Evolutionary conservation across 1,140 invertebrate species (phyloP).

Genomic region (Nebria ingens): DNA sequence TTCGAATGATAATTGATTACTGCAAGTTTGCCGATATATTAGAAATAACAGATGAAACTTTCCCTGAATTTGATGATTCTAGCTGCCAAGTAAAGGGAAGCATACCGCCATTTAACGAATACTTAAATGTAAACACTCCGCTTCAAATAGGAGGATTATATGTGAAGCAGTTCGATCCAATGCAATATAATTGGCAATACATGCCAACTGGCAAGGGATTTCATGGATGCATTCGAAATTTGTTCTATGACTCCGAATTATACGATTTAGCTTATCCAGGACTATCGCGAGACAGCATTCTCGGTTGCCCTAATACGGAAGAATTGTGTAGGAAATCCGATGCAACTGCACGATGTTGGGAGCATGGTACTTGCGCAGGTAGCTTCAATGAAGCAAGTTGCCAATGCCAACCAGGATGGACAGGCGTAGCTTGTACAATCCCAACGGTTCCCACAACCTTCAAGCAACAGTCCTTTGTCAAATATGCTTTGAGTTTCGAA

Average conservation of each 20-base stretch:
- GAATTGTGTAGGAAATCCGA: constrained; percentile 75
- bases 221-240: constrained; percentile 88
- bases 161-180: constrained; percentile 75
- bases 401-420: constrained; percentile 86
- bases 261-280: constrained; percentile 87
- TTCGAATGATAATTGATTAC: constrained; percentile 83
- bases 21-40: constrained; percentile 78
- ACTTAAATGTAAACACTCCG: constrained; percentile 91
- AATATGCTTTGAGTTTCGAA: constrained; percentile 90
- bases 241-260: constrained; percentile 91
- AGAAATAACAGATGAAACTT: constrained; percentile 77
- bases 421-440: constrained; percentile 73
- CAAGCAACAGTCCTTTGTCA: constrained; percentile 85
- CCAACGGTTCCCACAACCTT: constrained; percentile 84
- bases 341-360: constrained; percentile 71
- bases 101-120: constrained; percentile 92
- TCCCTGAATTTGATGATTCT: constrained; percentile 74
- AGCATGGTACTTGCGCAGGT: constrained; percentile 86
- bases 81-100: constrained; percentile 78
- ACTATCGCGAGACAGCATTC: constrained; percentile 67
- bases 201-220: constrained; percentile 82
- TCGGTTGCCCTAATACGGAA: constrained; percentile 84
- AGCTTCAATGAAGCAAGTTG: constrained; percentile 80
- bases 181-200: constrained; percentile 74
- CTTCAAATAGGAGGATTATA: constrained; percentile 87